A percentile compares a stretch with the other conserved stretches of the same genome.
phyloP scores from a whole-genome alignment of 2,797 vertebrate species.

The Coranthus polyacanthus region DNA sequence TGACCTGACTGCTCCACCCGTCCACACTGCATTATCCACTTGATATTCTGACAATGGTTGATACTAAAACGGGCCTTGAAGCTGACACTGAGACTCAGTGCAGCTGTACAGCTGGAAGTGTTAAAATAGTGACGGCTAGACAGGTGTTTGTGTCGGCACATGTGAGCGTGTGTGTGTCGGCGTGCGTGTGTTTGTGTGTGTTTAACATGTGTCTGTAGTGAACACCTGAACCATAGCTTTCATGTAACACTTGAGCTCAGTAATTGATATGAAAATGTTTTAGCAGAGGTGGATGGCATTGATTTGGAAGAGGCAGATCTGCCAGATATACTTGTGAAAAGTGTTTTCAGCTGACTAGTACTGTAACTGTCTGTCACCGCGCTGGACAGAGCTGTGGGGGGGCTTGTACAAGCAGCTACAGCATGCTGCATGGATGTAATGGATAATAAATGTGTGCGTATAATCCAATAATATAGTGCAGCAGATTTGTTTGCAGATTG shows the following conservation, averaged over 20 bases:
- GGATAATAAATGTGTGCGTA: not conserved
- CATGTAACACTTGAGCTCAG: conserved; percentile 18
- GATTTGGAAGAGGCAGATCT: conserved; percentile 10
- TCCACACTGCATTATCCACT: conserved; percentile 57
- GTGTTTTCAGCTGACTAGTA: not conserved
- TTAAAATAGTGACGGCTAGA: conserved; percentile 32
- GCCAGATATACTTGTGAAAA: not conserved
- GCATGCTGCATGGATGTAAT: not conserved
- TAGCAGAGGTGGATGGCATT: conserved; percentile 41
- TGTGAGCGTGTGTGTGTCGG: conserved; percentile 2
- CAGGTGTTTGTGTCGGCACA: conserved; percentile 46
- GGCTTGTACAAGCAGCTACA: too few species aligned
- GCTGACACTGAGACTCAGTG: conserved; percentile 29
- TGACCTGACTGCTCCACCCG: conserved; percentile 41
- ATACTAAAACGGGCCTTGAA: conserved; percentile 32
- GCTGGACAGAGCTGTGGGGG: too few species aligned
- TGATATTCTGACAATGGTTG: conserved; percentile 46
- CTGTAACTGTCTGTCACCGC: too few species aligned
- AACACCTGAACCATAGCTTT: conserved; percentile 37
- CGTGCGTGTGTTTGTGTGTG: not conserved
- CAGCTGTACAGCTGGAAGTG: conserved; percentile 64
- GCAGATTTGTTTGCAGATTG: not conserved
- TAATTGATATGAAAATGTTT: conserved; percentile 43
- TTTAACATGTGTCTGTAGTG: conserved; percentile 11
- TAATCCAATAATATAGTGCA: not conserved